Percentiles rank a stretch among this genome's conserved stretches.
Conservation (phyloP, 2,888 invertebrate genomes). For the Drepana falcataria region DNA sequence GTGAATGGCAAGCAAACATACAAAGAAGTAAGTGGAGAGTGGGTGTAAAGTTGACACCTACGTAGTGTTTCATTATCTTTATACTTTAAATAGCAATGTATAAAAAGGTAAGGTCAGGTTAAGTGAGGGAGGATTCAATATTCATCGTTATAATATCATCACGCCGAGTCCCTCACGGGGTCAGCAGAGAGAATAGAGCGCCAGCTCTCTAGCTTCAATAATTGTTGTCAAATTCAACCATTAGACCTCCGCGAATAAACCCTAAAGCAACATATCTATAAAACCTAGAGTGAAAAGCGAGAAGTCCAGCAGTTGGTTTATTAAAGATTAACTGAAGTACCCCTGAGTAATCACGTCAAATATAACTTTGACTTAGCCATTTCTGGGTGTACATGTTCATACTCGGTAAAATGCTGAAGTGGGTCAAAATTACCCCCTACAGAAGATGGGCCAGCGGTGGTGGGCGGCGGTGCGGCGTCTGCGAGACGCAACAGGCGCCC, state of each 20-base stretch:
- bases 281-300: too few relatives aligned
- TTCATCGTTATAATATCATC: too few relatives aligned
- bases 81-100: background rate
- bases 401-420: conserved; percentile 34
- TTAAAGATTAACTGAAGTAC: too few relatives aligned
- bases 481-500: conserved; percentile 72
- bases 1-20: conserved; percentile 21
- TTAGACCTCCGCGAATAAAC: too few relatives aligned
- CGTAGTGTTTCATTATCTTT: background rate
- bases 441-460: conserved; percentile 45
- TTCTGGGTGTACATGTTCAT: background rate
- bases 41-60: background rate
- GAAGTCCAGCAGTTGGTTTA: too few relatives aligned
- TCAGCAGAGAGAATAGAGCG: too few relatives aligned
- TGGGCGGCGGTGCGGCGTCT: conserved; percentile 67
- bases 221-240: too few relatives aligned
- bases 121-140: too few relatives aligned
- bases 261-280: too few relatives aligned
- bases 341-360: background rate
- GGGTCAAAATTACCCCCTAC: conserved; percentile 57
- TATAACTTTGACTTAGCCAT: background rate
- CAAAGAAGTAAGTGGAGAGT: conserved; percentile 2
- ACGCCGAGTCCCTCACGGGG: too few relatives aligned
- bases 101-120: too few relatives aligned
- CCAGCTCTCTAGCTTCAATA: too few relatives aligned